These are phyloP conservation scores for Eriocheir sinensis DNA, from an alignment of 1,140 invertebrate species.

Conservation along the genomic window DNA sequence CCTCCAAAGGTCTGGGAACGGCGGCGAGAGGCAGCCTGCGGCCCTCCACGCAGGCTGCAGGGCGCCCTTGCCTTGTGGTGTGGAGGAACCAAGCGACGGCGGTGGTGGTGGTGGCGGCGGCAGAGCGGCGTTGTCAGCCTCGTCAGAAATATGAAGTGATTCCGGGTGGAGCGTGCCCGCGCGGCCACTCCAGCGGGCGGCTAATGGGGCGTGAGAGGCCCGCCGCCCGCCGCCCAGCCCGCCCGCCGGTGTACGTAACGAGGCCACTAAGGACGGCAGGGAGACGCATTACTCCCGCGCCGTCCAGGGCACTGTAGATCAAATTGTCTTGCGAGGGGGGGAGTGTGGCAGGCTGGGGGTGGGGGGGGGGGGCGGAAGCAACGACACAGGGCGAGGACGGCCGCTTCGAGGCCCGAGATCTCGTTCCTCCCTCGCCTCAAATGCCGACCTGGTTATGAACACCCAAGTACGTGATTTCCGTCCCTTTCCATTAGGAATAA, in stretches of 20 bases:
- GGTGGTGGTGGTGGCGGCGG: not conserved
- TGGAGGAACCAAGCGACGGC: not conserved
- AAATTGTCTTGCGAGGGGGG: constrained; percentile 41
- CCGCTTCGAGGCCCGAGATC: not conserved
- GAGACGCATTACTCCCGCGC: constrained; percentile 43
- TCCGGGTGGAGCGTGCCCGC: not conserved
- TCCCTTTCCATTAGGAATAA: constrained; percentile 73
- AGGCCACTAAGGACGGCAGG: constrained; percentile 49
- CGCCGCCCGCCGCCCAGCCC: not conserved
- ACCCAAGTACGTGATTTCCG: constrained; percentile 73
- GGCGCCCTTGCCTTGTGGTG: not conserved
- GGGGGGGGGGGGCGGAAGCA: not conserved
- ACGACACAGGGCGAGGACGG: not conserved
- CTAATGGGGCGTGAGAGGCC: constrained; percentile 71
- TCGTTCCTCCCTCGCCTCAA: constrained; percentile 53
- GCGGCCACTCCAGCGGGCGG: constrained; percentile 34
- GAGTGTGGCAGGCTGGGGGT: not conserved
- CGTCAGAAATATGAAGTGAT: constrained; percentile 25
- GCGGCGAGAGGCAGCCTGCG: not conserved
- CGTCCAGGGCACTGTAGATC: not conserved
- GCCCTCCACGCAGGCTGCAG: not conserved
- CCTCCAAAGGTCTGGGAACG: not conserved
- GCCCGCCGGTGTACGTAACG: constrained; percentile 53
- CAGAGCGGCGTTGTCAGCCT: not conserved
- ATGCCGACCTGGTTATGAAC: constrained; percentile 72